Conservation (phyloP, 2,888 invertebrate species). For the Hyppa rectilinea region DNA sequence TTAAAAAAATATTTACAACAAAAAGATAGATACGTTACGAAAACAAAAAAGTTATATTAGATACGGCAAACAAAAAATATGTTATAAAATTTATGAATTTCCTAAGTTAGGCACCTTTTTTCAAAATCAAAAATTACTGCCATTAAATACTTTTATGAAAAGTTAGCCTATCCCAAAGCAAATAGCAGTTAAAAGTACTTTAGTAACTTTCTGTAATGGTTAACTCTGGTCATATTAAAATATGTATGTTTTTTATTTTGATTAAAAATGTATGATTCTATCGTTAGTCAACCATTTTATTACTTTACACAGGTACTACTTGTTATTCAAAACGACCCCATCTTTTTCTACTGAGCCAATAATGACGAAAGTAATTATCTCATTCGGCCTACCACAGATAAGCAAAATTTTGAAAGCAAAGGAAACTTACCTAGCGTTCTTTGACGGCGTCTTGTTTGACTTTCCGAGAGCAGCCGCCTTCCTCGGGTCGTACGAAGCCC, state of each 20-base stretch:
- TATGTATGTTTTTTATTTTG: background rate
- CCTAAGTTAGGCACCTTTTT: background rate
- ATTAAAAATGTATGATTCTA: background rate
- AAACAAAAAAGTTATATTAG: slow-evolving; percentile 27
- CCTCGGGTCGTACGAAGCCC: slow-evolving; percentile 98
- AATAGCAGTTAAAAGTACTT: slow-evolving; percentile 19
- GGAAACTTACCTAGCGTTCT: slow-evolving; percentile 79
- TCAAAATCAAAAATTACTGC: background rate
- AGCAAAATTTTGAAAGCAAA: background rate
- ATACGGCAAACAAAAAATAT: slow-evolving; percentile 49
- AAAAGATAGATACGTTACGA: slow-evolving; percentile 29
- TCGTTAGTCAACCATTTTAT: slow-evolving; percentile 17
- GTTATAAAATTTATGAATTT: background rate
- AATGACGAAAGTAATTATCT: slow-evolving; percentile 1
- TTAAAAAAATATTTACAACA: slow-evolving; percentile 55
- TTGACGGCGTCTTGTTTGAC: slow-evolving; percentile 77
- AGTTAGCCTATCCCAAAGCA: background rate
- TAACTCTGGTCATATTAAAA: background rate
- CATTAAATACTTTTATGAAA: background rate
- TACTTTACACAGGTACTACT: background rate
- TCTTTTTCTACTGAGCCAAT: background rate
- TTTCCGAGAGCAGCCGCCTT: slow-evolving; percentile 88
- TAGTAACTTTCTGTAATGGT: slow-evolving; percentile 32
- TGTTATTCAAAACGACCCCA: slow-evolving; percentile 8
- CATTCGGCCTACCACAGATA: slow-evolving; percentile 46